phyloP scores from a whole-genome alignment of 2,113 vertebrate species.

The Poicephalus meyeri region DNA sequence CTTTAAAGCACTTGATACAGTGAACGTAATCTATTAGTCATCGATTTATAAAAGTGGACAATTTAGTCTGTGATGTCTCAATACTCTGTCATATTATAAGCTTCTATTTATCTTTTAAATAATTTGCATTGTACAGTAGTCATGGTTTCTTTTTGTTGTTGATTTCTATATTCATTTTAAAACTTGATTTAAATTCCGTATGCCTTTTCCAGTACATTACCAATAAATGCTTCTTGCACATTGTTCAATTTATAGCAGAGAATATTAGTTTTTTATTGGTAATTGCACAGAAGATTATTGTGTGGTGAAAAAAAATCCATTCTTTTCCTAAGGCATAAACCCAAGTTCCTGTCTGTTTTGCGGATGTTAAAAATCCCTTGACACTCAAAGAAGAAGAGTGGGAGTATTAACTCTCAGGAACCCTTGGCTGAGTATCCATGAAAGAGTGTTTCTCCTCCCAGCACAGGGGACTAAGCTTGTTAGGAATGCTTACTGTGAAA shows the following conservation, averaged over 20 bases:
- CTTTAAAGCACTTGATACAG: neutral
- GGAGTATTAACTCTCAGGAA: conserved; percentile 81
- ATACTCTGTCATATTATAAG: neutral
- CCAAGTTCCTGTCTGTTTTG: conserved; percentile 84
- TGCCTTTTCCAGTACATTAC: conserved; percentile 57
- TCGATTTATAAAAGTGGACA: conserved; percentile 6
- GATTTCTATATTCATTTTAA: conserved; percentile 33
- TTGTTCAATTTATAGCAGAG: conserved; percentile 72
- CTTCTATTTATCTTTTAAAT: conserved; percentile 11
- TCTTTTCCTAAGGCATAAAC: conserved; percentile 81
- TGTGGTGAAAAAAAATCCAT: conserved; percentile 77
- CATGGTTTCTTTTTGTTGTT: conserved; percentile 45
- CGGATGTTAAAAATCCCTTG: conserved; percentile 85
- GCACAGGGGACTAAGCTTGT: conserved; percentile 58
- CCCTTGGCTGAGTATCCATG: conserved; percentile 73
- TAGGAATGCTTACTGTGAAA: conserved; percentile 71
- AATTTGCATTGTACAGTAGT: neutral
- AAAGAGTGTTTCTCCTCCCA: conserved; percentile 75
- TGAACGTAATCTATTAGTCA: conserved; percentile 1
- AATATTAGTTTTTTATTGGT: conserved; percentile 81
- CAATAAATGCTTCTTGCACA: conserved; percentile 69
- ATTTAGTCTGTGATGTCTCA: neutral
- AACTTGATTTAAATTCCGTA: conserved; percentile 76
- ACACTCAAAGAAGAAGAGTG: conserved; percentile 82
- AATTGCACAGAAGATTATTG: conserved; percentile 79